A percentile compares a stretch with the other conserved stretches of the same genome.
Conservation (phyloP, 2,888 invertebrate species). For the Odiellus spinosus region DNA sequence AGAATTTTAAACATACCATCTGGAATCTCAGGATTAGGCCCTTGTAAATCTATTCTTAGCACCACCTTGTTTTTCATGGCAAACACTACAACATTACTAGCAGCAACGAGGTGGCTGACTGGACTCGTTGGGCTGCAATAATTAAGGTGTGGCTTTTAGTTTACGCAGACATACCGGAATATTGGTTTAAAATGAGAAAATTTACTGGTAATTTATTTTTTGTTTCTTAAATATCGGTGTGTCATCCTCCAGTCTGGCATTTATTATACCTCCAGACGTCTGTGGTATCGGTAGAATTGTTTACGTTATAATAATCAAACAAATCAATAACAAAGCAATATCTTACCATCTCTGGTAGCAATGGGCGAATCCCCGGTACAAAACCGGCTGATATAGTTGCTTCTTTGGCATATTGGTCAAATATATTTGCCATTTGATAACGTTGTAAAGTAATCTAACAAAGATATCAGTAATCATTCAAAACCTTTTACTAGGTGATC, state of each 20-base stretch:
- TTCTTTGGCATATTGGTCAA: too few species aligned
- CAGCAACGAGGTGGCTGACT: conserved; percentile 62
- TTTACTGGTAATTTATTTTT: conserved; percentile 24
- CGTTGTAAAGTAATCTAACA: too few species aligned
- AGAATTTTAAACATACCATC: too few species aligned
- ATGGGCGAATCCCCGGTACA: conserved; percentile 7
- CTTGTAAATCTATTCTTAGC: conserved; percentile 61
- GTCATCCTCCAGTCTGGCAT: conserved; percentile 38
- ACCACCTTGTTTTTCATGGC: conserved; percentile 67
- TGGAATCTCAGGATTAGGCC: conserved; percentile 45
- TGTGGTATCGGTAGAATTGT: too few species aligned
- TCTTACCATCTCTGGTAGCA: conserved; percentile 25
- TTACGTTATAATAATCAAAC: too few species aligned
- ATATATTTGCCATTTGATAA: too few species aligned
- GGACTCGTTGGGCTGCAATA: conserved; percentile 48
- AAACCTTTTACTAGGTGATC: too few species aligned
- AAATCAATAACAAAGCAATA: too few species aligned
- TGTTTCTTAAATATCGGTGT: conserved; percentile 72
- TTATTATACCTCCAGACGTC: conserved; percentile 26
- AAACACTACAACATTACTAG: conserved; percentile 64
- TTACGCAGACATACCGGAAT: not conserved
- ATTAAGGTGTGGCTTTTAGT: not conserved
- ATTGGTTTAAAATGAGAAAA: not conserved
- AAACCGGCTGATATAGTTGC: conserved; percentile 10
- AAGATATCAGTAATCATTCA: too few species aligned